Percentiles rank a stretch among this genome's conserved stretches.
Evolutionary conservation across 2,797 vertebrate genomes (phyloP).

Genomic region (Amniataba percoides): DNA sequence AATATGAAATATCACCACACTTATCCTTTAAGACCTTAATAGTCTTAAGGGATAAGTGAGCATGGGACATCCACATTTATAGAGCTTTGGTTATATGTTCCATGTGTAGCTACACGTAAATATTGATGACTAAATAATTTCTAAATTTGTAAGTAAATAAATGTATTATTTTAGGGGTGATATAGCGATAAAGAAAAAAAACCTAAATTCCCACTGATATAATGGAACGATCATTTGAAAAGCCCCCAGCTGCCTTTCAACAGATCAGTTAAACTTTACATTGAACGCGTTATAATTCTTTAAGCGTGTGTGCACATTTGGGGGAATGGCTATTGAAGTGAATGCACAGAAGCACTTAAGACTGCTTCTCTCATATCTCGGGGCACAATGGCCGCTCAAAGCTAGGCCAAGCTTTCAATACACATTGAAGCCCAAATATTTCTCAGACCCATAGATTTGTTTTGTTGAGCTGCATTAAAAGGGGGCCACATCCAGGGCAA

Average conservation of each 20-base stretch:
- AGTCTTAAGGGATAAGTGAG: too few relatives aligned
- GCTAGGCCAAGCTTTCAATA: slow-evolving; percentile 74
- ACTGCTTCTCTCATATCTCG: slow-evolving; percentile 69
- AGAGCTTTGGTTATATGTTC: neutral
- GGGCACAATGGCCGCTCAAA: slow-evolving; percentile 74
- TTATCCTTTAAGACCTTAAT: neutral
- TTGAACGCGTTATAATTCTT: slow-evolving; percentile 16
- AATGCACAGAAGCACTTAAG: slow-evolving; percentile 68
- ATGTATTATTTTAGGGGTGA: neutral
- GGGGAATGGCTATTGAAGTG: slow-evolving; percentile 54
- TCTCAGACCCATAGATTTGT: slow-evolving; percentile 71
- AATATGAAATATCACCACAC: neutral
- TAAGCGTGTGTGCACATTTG: slow-evolving; percentile 44
- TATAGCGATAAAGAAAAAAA: neutral
- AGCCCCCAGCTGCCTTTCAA: slow-evolving; percentile 5
- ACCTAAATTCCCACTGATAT: neutral
- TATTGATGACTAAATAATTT: neutral
- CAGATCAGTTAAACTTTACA: slow-evolving; percentile 31
- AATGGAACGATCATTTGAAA: slow-evolving; percentile 7
- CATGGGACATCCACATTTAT: neutral
- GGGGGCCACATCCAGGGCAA: slow-evolving; percentile 65
- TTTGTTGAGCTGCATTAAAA: slow-evolving; percentile 75
- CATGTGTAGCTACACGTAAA: neutral
- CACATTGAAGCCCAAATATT: slow-evolving; percentile 70
- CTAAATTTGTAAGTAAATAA: neutral